Base-by-base conservation (phyloP, 2,113 vertebrate species). In the Ploceus nigricollis region DNA sequence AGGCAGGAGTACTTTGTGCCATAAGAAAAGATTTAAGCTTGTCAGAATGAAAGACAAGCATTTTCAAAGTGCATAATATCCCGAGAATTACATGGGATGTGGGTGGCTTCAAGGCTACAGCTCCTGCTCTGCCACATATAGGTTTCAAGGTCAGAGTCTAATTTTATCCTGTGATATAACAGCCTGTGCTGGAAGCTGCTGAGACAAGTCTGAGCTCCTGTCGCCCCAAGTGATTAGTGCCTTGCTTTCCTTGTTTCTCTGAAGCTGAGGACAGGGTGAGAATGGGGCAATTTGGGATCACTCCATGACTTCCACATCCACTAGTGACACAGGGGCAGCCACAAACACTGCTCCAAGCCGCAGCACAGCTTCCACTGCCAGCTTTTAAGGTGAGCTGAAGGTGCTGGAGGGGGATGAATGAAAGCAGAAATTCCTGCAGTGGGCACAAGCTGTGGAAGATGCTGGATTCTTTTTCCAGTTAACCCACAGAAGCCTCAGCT, bases 101-200 rank as follows among this genome's bases (percentile, higher is more conserved):
- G 94, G 79, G 82, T 85, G 89, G 87, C 75, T 94, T 76, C 91
- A 82, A 96, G 95, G 66, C 83, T 92, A 17, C 56, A 82, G 71
- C 86, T 92, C 54, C 80, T 44, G 53, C 78, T 90, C 56, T 68
- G 35, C 68, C 89, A 79, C 79, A 75, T 92, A 23, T 25, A 79
- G 75, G 42, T 81, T 90, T 93, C 94, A 95, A 88, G 82, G 86
- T 70, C 80, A 80, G 79, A 89, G 21, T 76, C 91, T 92, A 83
- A 93, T 95, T 92, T 96, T 86, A 90, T 87, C 82, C 60, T 58
- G 83, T 90, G 76, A 70, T 90, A 50, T 47, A 70, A 90, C 78
- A 22, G 51, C 15, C 48, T 72, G 66, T 75, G 18, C 27, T 27
- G 2, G 35, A 58, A 78, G 83, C 79, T 76, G 85, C 90, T 54